Evolutionary conservation across 1,140 invertebrate species (phyloP).

Genomic region (Drosophila erecta): DNA sequence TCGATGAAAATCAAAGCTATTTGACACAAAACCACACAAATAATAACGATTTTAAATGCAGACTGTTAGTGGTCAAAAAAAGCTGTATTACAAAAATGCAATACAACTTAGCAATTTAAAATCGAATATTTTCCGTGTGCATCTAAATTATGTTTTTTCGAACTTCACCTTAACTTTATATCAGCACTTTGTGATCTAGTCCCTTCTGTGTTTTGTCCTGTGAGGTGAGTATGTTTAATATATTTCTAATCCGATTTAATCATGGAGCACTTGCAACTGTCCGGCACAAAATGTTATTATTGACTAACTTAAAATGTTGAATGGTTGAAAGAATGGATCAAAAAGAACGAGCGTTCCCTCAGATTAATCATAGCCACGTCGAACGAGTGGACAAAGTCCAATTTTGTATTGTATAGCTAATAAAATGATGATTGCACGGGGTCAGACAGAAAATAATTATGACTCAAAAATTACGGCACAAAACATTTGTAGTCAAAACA

Average conservation of each 20-base stretch:
- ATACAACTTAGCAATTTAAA: background rate
- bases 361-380: constrained; percentile 57
- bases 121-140: constrained; percentile 1
- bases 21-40: constrained; percentile 42
- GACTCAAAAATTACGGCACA: constrained; percentile 54
- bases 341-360: constrained; percentile 15
- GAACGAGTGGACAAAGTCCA: constrained; percentile 40
- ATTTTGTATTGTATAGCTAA: constrained; percentile 19
- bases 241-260: constrained; percentile 12
- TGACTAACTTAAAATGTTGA: constrained; percentile 44
- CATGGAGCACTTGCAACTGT: constrained; percentile 43
- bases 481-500: constrained; percentile 17
- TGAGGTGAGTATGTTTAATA: constrained; percentile 52
- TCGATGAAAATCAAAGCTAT: constrained; percentile 21
- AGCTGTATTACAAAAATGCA: background rate
- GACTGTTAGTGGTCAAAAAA: background rate
- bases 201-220: constrained; percentile 35
- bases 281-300: constrained; percentile 54
- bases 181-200: constrained; percentile 34
- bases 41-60: background rate
- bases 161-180: constrained; percentile 26
- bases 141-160: constrained; percentile 6
- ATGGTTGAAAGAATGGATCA: constrained; percentile 22
- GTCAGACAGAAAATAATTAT: constrained; percentile 63
- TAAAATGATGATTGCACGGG: constrained; percentile 42